Base-by-base conservation (phyloP, 1,140 invertebrate species). In the Drosophila sp. region DNA sequence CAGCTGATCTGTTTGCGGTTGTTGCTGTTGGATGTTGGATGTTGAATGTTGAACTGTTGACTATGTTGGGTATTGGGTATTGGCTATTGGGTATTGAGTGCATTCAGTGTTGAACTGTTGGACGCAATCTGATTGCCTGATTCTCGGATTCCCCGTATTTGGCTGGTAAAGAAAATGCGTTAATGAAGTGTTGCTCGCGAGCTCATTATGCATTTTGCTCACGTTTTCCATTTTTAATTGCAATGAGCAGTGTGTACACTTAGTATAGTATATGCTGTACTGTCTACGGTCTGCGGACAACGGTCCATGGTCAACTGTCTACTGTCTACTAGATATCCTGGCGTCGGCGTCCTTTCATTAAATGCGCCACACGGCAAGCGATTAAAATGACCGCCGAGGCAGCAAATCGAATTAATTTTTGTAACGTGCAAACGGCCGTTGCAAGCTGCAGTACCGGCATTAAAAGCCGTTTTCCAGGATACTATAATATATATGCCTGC, bases 371-470 rank as follows among this genome's bases (percentile, higher is more conserved):
- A 77, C 67, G 75, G 76, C 62, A 65, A 76, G 74, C 76, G 81
- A 90, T 90, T 90, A 90, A 90, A 81, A 80, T 80, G 76, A 90
- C 89, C 89, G 78, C 89, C 78, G 82, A 86, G 74, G 62, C 83
- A 82, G 74, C 89, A 90, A 90, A 90, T 90, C 83, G 89, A 90
- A 89, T 90, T 90, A 90, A 90, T 90, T 90, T 90, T 86, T 89
- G 89, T 90, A 90, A 90, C 75, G 83, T 81, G 83, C 73, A 90
- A 90, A 90, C 84, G 80, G 73, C 76, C 72, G 78, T 62, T 64
- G 34, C 53, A 57, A 63, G 18, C 58, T 43, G 36, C 69, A 29
- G 48, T 18, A 40, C 21, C 25, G 70, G 58, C 58, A 63, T 70
- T 70, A 63, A 62, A 43, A 71, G 64, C 54, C 43, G 51, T 65